Evolutionary conservation across 53 echinoderm and acorn worm genomes (phyloP).

Genomic region (Echinarachnius parma): DNA sequence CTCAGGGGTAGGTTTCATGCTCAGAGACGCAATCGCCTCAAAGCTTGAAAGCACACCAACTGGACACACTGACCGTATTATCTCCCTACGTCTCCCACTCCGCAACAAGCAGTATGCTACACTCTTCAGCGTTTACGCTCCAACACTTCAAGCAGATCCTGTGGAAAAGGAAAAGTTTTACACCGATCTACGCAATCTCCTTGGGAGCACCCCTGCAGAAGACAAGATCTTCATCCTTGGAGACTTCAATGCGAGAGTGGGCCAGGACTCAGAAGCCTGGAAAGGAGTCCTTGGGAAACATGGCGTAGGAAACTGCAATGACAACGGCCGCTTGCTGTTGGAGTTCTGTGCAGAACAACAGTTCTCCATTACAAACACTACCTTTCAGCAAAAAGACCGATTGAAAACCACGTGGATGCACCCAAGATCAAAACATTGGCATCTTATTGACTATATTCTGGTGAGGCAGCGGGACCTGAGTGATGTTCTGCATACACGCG

Average conservation of each 20-base stretch:
- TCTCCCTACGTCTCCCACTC: too few relatives aligned
- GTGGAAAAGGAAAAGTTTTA: constrained; percentile 48
- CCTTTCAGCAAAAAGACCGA: constrained; percentile 45
- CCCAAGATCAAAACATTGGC: constrained; percentile 44
- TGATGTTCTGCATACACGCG: constrained; percentile 29
- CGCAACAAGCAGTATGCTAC: too few relatives aligned
- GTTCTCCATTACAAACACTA: constrained; percentile 28
- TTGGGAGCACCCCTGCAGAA: too few relatives aligned
- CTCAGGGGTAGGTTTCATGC: constrained; percentile 57
- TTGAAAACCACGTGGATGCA: constrained; percentile 49
- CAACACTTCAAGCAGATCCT: constrained; percentile 60
- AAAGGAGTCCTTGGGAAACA: constrained; percentile 34
- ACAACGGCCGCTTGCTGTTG: constrained; percentile 37
- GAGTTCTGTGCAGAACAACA: constrained; percentile 26
- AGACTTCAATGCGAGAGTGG: constrained; percentile 52
- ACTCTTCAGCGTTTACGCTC: constrained; percentile 56
- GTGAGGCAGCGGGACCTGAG: constrained; percentile 36
- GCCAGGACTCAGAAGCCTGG: constrained; percentile 33
- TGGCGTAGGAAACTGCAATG: constrained; percentile 36
- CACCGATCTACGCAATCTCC: constrained; percentile 37
- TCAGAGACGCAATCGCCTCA: constrained; percentile 50
- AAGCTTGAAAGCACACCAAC: constrained; percentile 43
- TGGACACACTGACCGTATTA: constrained; percentile 58
- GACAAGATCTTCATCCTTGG: constrained; percentile 46
- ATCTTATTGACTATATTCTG: constrained; percentile 25